Evolutionary conservation across 2,888 invertebrate species (phyloP).

Genomic region (Gastrophysa polygoni): DNA sequence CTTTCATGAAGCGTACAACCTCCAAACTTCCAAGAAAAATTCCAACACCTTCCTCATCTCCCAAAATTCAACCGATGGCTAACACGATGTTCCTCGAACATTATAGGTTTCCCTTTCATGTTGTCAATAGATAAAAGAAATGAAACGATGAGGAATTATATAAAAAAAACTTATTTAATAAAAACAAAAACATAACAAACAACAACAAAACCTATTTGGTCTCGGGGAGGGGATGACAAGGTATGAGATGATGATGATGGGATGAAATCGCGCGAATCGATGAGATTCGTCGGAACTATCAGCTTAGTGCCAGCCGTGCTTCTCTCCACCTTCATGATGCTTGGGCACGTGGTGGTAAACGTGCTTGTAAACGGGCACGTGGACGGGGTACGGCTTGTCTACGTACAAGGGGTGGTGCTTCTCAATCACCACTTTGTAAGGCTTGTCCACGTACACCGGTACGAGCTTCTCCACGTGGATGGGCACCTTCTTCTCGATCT

Average conservation of each 20-base stretch:
- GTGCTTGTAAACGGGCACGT: conserved; percentile 76
- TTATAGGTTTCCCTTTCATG: no score
- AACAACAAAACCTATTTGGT: conserved; percentile 6
- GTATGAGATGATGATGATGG: background rate
- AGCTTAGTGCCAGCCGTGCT: conserved; percentile 38
- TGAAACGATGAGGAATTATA: no score
- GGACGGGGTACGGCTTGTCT: conserved; percentile 75
- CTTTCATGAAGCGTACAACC: no score
- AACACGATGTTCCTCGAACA: no score
- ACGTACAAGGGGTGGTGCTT: conserved; percentile 71
- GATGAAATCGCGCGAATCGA: background rate
- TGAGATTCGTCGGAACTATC: no score
- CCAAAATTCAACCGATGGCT: no score
- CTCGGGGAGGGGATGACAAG: background rate
- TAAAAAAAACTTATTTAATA: conserved; percentile 8
- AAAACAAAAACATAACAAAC: background rate
- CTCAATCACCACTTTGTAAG: conserved; percentile 77
- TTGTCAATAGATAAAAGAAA: no score
- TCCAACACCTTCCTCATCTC: no score
- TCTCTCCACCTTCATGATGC: conserved; percentile 42
- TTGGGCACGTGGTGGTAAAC: conserved; percentile 67
- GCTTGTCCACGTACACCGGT: conserved; percentile 74
- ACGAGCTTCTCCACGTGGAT: conserved; percentile 76
- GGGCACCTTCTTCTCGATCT: conserved; percentile 74
- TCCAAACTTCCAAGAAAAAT: no score